These are phyloP conservation scores for Pardosa pseudoannulata DNA, from an alignment of 2,888 invertebrate genomes.

Conservation along the genomic window DNA sequence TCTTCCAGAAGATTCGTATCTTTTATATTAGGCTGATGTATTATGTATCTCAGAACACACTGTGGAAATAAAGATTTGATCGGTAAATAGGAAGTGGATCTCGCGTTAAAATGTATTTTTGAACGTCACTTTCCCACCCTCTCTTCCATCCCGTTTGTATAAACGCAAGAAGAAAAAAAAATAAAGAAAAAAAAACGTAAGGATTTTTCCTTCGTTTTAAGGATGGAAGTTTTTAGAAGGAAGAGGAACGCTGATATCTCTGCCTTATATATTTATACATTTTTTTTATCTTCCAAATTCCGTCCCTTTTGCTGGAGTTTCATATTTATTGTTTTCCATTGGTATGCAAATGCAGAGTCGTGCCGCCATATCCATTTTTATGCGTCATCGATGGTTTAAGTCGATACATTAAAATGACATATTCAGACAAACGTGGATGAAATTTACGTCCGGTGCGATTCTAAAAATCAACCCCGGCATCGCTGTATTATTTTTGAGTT, in stretches of 20 bases:
- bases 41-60: constrained; percentile 66
- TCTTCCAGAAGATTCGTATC: constrained; percentile 34
- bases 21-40: constrained; percentile 68
- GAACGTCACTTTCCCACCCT: constrained; percentile 35
- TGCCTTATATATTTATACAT: background rate
- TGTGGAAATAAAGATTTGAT: constrained; percentile 71
- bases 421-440: constrained; percentile 30
- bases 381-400: constrained; percentile 39
- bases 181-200: constrained; percentile 3
- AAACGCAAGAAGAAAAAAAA: constrained; percentile 22
- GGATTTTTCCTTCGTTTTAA: constrained; percentile 36
- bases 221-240: constrained; percentile 39
- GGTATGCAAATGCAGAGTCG: constrained; percentile 53
- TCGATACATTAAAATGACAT: constrained; percentile 67
- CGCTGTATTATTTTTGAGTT: background rate
- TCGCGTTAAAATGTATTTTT: constrained; percentile 70
- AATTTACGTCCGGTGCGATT: constrained; percentile 24
- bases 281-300: constrained; percentile 7
- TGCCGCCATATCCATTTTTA: constrained; percentile 23
- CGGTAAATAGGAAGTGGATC: constrained; percentile 59
- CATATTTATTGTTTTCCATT: constrained; percentile 66
- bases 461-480: constrained; percentile 17
- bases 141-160: constrained; percentile 38
- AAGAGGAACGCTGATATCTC: constrained; percentile 11
- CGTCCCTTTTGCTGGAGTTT: constrained; percentile 26